These are phyloP conservation scores for Brenthis hecate DNA, from an alignment of 2,888 invertebrate species.

Conservation along the genomic window DNA sequence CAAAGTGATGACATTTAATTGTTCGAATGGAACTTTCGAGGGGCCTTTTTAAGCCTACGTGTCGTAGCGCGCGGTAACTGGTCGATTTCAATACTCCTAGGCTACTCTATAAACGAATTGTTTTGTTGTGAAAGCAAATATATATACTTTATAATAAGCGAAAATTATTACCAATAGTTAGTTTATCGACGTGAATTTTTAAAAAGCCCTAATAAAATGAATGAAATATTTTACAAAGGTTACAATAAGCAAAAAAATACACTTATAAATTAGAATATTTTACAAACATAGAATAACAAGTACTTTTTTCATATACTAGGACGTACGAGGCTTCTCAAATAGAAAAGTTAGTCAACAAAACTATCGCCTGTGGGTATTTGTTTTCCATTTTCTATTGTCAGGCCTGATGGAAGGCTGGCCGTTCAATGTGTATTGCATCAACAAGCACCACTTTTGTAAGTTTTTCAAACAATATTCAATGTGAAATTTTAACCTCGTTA, in stretches of 20 bases:
- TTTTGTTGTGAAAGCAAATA: background rate
- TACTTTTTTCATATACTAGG: background rate
- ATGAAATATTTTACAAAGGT: background rate
- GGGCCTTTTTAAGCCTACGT: conserved; percentile 10
- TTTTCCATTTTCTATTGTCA: conserved; percentile 30
- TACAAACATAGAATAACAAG: background rate
- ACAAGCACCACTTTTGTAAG: too few relatives aligned
- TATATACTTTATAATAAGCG: background rate
- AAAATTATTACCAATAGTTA: background rate
- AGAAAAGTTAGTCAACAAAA: conserved; percentile 23
- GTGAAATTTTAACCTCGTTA: too few relatives aligned
- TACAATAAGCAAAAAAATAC: background rate
- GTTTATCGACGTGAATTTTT: background rate
- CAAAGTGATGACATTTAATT: conserved; percentile 29
- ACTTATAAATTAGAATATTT: background rate
- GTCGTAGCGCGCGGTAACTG: background rate
- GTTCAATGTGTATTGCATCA: too few relatives aligned
- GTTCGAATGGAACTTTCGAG: conserved; percentile 10
- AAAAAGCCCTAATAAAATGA: background rate
- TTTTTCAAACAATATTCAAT: too few relatives aligned
- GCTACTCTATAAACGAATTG: background rate
- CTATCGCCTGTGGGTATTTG: conserved; percentile 32
- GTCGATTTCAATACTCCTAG: background rate
- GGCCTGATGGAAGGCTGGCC: background rate
- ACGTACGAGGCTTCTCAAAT: conserved; percentile 13